Conservation (phyloP, 2,113 vertebrate species). For the Physeter macrocephalus region DNA sequence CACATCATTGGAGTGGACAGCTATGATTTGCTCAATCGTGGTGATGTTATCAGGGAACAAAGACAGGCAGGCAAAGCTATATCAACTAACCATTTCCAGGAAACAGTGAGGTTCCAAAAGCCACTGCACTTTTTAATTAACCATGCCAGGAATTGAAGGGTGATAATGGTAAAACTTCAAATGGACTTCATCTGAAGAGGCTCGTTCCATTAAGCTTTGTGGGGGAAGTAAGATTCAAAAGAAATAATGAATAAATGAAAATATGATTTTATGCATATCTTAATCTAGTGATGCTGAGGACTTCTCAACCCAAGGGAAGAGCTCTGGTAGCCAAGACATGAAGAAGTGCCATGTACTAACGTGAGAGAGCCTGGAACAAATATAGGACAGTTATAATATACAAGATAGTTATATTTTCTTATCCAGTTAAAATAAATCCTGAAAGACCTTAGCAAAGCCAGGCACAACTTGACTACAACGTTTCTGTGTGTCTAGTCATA, state of each 20-base stretch:
- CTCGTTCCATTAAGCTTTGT: neutral
- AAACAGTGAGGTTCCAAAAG: neutral
- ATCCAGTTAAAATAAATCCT: neutral
- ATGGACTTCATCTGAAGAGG: neutral
- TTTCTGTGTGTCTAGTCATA: neutral
- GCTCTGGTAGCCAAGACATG: neutral
- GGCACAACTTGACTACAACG: neutral
- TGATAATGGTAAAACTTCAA: neutral
- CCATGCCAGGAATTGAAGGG: neutral
- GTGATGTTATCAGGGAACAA: neutral
- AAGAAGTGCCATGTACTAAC: neutral
- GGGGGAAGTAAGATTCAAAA: neutral
- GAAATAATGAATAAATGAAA: neutral
- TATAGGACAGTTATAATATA: neutral
- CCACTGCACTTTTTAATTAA: neutral
- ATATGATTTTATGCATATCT: neutral
- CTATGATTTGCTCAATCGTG: neutral
- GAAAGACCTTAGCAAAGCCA: neutral
- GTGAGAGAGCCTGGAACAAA: neutral
- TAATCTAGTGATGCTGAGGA: neutral
- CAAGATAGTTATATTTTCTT: neutral
- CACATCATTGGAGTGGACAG: neutral
- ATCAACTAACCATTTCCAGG: neutral
- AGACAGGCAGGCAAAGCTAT: neutral
- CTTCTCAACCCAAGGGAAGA: neutral